Percentiles rank a stretch among this genome's conserved stretches.
These are phyloP conservation scores for Ametastegia equiseti DNA, from an alignment of 2,888 invertebrate species.

Conservation along the genomic window DNA sequence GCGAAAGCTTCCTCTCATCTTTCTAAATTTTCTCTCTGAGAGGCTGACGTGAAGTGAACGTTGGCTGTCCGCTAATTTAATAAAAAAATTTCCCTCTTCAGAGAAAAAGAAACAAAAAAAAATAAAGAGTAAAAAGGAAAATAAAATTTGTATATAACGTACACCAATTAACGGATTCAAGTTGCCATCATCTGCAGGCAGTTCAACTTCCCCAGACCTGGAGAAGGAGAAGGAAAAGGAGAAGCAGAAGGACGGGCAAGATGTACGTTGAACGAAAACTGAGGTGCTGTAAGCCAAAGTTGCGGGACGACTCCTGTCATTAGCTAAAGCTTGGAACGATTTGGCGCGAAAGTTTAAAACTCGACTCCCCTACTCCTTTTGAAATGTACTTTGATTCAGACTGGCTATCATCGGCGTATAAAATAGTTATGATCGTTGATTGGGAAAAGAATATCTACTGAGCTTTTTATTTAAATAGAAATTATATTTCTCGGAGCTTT, in stretches of 20 bases:
- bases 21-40: not conserved
- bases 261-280: conserved; percentile 3
- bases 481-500: not conserved
- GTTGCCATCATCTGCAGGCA: conserved; percentile 69
- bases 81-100: conserved; percentile 15
- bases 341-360: conserved; percentile 31
- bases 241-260: conserved; percentile 12
- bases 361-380: not conserved
- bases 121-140: conserved; percentile 4
- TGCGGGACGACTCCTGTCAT: conserved; percentile 30
- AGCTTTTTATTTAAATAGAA: no score
- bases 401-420: not conserved
- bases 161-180: conserved; percentile 72
- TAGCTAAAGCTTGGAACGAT: conserved; percentile 36
- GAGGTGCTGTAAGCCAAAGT: conserved; percentile 34
- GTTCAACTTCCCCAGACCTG: conserved; percentile 36
- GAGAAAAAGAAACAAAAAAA: not conserved
- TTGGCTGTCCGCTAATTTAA: conserved; percentile 53
- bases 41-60: conserved; percentile 13
- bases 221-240: no score
- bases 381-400: not conserved
- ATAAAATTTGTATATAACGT: conserved; percentile 63
- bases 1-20: conserved; percentile 12
- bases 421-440: not conserved
- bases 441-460: not conserved